Evolutionary conservation across 2,113 vertebrate species (phyloP).

Genomic region (Osmerus mordax): DNA sequence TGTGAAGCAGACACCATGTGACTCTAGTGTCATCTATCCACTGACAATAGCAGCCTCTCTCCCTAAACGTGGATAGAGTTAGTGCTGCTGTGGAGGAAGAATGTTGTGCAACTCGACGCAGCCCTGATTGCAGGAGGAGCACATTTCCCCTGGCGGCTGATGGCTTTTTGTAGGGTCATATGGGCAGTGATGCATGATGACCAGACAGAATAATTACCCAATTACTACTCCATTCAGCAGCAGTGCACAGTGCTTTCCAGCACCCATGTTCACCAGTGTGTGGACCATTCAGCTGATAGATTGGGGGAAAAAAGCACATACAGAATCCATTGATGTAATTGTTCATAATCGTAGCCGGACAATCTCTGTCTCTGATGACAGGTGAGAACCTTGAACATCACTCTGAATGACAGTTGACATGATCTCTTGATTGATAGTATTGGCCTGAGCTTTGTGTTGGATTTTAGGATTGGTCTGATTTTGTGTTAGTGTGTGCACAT

Average conservation of each 20-base stretch:
- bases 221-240: conserved; percentile 41
- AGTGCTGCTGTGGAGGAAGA: neutral
- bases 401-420: conserved; percentile 49
- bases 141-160: conserved; percentile 41
- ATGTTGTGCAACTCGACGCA: neutral
- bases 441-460: conserved; percentile 15
- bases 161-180: conserved; percentile 39
- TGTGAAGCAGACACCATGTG: neutral
- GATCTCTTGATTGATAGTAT: conserved; percentile 35
- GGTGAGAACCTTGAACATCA: conserved; percentile 18
- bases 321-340: conserved; percentile 13
- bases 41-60: neutral
- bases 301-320: conserved; percentile 10
- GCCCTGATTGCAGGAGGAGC: conserved; percentile 7
- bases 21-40: neutral
- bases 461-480: conserved; percentile 11
- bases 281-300: conserved; percentile 31
- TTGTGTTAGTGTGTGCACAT: conserved; percentile 7
- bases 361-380: neutral
- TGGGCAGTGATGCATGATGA: conserved; percentile 49
- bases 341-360: conserved; percentile 26
- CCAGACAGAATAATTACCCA: conserved; percentile 55
- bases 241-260: conserved; percentile 31
- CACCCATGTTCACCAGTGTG: conserved; percentile 23
- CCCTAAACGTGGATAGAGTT: neutral